Evolutionary conservation across 2,113 vertebrate genomes (phyloP), one percentile per base, ranked within the genome.

Genomic region (Zosterops japonicus): DNA sequence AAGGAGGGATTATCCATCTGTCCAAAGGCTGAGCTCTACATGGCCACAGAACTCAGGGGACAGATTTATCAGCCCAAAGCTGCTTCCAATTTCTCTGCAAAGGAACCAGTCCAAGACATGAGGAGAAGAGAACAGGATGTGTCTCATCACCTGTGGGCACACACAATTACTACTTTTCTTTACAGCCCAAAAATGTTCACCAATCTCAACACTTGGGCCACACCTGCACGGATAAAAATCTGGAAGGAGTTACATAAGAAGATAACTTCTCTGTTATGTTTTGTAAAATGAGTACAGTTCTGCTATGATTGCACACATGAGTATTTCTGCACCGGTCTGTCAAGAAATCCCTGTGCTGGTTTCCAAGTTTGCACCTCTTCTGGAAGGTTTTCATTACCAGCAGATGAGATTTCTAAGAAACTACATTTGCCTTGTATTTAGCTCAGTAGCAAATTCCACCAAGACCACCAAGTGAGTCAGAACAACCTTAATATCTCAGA

Each of bases 221-320:
- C 55, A 14, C 18, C 74, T 18, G 14, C 50, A n/a, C 0, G 2
- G 31, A 46, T 63, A 35, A 77, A 33, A 70, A 44, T 5, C 35
- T 29, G 77, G 33, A 76, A 61, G 29, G 27, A 69, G 33, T 57
- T 46, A 49, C 36, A 5, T 23, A 23, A 75, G 68, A 46, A 14
- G 8, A 8, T 6, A 36, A 0, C 6, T 10, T 69, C 29, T 27
- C 0, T 21, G 15, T 36, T 52, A 2, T 4, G 49, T 60, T 78
- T 29, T 35, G 21, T 42, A 63, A 53, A 85, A 6, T 41, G 65
- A 53, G 31, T 12, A 27, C 44, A 61, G 13, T 25, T 87, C n/a
- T 6, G 5, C 78, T 52, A 10, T 8, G 31, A 9, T 1, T 52
- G 31, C 4, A 0, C 21, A 47, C 19, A 8, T 6, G 21, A 63